Evolutionary conservation across 2,113 vertebrate species (phyloP), one percentile per base, ranked within the genome.

Genomic region (Colossoma macropomum): DNA sequence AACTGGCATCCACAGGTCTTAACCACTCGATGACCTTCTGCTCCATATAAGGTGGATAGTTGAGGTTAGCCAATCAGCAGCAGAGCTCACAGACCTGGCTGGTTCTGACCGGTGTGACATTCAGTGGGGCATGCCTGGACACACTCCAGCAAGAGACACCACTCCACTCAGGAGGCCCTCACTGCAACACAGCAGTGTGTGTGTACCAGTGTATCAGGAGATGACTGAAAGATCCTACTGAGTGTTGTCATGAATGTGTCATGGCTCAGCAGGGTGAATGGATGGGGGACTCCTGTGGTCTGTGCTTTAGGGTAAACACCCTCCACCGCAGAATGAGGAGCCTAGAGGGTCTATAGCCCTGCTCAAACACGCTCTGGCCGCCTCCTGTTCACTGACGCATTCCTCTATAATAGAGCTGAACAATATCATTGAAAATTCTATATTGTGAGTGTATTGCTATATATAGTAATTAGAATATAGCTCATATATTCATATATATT

Each of bases 361-460:
- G 91, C 89, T 91, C 91, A 91, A 90, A 87, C 93, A 93, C 84
- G 93, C 86, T 91, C 86, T 87, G 88, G 90, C 89, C 85, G 85
- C 90, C 88, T 85, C 84, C 88, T 85, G 73, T 80, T 86, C 86
- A 76, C 30, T 88, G 85, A 88, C 77, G 70, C 89, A 93, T 93
- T 92, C 90, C 91, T 87, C 71, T 83, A 90, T 88, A 89, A 87
- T 84, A 80, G 86, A 12, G 30, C 66, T 82, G 54, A 59, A 54
- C 85, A 82, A 86, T 79, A 87, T 78, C 1, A 3, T 17, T 8
- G 1, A n/a, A n/a, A 59, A 59, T 21, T 21, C 54, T 23, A 21
- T n/a, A 8, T 59, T n/a, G 21, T 15, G 7, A 1, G 1, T 59
- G 2, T 73, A 6, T 17, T 73, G 45, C 54, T 4, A 19, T 15